These are phyloP conservation scores for Phoenicopterus ruber DNA, from an alignment of 2,113 vertebrate genomes.

Conservation along the genomic window DNA sequence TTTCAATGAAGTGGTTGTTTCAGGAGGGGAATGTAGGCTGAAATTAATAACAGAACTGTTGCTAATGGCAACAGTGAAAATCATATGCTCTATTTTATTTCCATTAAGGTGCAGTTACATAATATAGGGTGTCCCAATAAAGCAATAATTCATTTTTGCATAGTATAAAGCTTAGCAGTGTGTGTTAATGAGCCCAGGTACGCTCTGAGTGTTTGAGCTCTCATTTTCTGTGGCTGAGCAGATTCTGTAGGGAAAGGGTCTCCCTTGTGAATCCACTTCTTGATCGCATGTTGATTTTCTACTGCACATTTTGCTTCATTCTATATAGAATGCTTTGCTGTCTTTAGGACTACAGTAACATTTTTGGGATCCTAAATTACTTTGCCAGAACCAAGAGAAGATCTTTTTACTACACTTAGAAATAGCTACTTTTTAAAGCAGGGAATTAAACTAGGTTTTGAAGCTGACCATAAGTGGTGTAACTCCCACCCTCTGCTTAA, in stretches of 20 bases:
- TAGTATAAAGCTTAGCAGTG: neutral
- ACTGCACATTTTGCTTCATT: neutral
- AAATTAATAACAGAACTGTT: constrained; percentile 27
- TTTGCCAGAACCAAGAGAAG: neutral
- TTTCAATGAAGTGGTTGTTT: neutral
- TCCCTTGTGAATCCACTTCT: neutral
- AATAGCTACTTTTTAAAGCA: neutral
- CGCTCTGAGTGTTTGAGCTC: neutral
- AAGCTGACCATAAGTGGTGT: neutral
- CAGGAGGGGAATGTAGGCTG: neutral
- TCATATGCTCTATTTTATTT: neutral
- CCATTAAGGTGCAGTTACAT: neutral
- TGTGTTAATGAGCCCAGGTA: neutral
- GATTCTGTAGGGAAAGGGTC: neutral
- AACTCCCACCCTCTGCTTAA: neutral
- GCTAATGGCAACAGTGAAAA: constrained; percentile 15
- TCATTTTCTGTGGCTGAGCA: neutral
- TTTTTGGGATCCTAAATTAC: neutral
- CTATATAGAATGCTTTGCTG: neutral
- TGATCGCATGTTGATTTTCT: neutral
- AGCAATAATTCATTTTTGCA: neutral
- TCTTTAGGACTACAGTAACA: neutral
- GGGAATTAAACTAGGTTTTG: neutral
- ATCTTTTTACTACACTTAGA: neutral
- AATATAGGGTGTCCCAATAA: neutral